Evolutionary conservation across 2,888 invertebrate species (phyloP).

Genomic region (Zaprionus bogoriensis): DNA sequence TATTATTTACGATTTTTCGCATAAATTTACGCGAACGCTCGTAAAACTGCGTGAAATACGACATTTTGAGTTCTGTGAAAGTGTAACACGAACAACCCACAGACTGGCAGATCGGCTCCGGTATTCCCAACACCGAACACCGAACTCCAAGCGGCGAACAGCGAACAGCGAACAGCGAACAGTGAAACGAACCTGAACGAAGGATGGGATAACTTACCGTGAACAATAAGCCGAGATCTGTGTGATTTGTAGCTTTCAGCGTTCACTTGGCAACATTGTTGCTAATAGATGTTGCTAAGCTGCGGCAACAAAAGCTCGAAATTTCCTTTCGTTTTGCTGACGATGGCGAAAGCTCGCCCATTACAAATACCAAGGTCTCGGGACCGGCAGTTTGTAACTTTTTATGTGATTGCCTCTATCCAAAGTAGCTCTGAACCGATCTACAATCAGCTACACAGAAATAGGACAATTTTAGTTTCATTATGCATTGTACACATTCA

Average conservation of each 20-base stretch:
- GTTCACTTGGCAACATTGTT: slow-evolving; percentile 65
- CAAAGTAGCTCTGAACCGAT: not conserved
- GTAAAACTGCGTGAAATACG: slow-evolving; percentile 74
- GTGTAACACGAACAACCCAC: slow-evolving; percentile 60
- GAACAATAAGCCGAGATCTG: slow-evolving; percentile 70
- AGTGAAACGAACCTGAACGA: not conserved
- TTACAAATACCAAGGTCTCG: not conserved
- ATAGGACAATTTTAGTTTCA: not conserved
- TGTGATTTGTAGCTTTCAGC: slow-evolving; percentile 73
- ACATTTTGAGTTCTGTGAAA: slow-evolving; percentile 79
- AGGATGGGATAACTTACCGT: slow-evolving; percentile 34
- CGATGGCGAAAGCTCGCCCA: slow-evolving; percentile 22
- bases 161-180: too few species aligned
- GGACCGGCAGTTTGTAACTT: not conserved
- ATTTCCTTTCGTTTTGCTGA: slow-evolving; percentile 16
- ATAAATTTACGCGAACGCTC: slow-evolving; percentile 78
- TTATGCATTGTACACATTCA: too few species aligned
- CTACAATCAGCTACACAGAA: not conserved
- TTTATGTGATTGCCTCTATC: too few species aligned
- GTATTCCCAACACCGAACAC: not conserved
- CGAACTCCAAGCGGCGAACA: too few species aligned
- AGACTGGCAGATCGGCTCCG: slow-evolving; percentile 5
- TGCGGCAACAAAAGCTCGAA: slow-evolving; percentile 38
- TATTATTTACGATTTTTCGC: slow-evolving; percentile 75
- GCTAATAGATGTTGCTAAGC: slow-evolving; percentile 69